Evolutionary conservation across 1,140 invertebrate species (phyloP), one percentile per base, ranked within the genome.

Genomic region (Apis florea): DNA sequence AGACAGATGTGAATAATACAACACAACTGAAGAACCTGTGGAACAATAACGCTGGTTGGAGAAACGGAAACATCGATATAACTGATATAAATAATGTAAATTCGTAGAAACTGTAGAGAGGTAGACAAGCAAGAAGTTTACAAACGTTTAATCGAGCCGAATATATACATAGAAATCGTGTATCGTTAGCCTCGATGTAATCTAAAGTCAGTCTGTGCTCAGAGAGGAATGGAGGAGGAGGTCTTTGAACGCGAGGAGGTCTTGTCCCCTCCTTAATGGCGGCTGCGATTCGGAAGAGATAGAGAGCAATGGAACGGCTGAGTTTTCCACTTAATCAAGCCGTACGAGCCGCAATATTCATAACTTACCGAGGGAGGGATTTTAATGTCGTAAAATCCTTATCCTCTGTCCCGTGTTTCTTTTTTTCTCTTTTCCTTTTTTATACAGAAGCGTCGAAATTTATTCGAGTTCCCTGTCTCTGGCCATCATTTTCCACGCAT

Each of bases 291-390:
- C 31, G 79, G 40, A 19, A 24, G 11, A 81, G 63, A 67, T 67
- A 69, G 51, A 63, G 79, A 19, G 61, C 63, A 61, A 40, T 40
- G 31, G 31, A 40, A 40, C 6, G 24, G 26, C 17, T 9, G 61
- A 17, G 21, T 15, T 77, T 54, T 68, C 63, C 70, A 74, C 70
- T 83, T 69, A 83, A 80, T 83, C 78, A 83, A 73, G n/a, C 70
- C 78, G 56, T 73, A 80, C 64, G 77, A 66, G 78, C 64, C 47
- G 82, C 64, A 83, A 83, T 83, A 81, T 83, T 83, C 82, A 81
- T 83, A 83, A 83, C 78, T 83, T 81, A 83, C 31, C 31, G 6
- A 40, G n/a, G 47, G 49, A 40, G 64, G n/a, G n/a, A n/a, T n/a
- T 47, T 63, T 74, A 80, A 83, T 81, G 82, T 83, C 82, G 82